phyloP scores from a whole-genome alignment of 92 coral and sea anemone species.

The Porites rus region DNA sequence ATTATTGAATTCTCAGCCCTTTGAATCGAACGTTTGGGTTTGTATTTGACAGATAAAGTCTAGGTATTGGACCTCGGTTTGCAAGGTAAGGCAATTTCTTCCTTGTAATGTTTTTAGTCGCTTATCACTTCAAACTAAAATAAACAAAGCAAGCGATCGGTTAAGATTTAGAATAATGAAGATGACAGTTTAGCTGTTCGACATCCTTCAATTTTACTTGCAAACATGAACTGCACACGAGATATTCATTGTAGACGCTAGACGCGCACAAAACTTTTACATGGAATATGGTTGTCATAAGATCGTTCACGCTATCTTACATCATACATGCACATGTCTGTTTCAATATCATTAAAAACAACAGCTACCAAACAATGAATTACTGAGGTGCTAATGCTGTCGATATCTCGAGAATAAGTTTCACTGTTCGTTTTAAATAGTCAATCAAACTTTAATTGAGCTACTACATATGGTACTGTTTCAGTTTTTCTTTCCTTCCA shows the following conservation, averaged over 20 bases:
- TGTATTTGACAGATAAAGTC: neutral
- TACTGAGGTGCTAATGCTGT: conserved; percentile 26
- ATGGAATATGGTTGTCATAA: neutral
- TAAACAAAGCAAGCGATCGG: conserved; percentile 3
- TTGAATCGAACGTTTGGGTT: neutral
- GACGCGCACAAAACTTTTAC: too few relatives aligned
- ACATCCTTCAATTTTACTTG: neutral
- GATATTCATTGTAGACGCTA: too few relatives aligned
- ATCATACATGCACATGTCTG: neutral
- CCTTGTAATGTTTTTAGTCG: neutral
- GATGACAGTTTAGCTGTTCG: neutral
- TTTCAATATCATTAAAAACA: neutral
- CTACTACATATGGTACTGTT: too few relatives aligned
- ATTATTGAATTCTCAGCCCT: neutral
- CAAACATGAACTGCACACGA: too few relatives aligned
- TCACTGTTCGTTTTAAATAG: neutral
- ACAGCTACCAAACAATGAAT: neutral
- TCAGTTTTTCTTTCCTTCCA: too few relatives aligned
- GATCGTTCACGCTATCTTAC: neutral
- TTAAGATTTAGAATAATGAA: neutral
- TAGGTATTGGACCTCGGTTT: neutral
- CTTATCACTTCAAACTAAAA: conserved; percentile 17
- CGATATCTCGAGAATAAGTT: conserved; percentile 4
- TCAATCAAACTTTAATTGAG: too few relatives aligned
- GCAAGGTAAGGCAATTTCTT: neutral